These are phyloP conservation scores for Tupiocoris notatus DNA, from an alignment of 2,888 invertebrate genomes.

Conservation along the genomic window DNA sequence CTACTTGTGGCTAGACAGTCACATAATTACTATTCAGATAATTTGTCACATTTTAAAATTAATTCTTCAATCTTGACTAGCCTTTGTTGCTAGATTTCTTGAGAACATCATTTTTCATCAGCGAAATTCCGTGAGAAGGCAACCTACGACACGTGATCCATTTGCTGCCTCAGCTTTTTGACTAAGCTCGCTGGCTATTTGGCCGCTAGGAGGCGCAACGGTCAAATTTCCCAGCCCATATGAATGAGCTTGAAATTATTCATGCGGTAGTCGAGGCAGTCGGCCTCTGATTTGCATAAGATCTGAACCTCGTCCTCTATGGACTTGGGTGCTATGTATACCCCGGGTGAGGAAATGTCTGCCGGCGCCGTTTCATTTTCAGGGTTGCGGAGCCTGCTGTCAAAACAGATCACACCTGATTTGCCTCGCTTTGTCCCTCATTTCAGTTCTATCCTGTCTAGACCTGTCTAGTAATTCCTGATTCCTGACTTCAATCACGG, in stretches of 20 bases:
- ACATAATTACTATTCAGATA: too few relatives aligned
- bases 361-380: not conserved
- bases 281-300: slow-evolving; percentile 17
- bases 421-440: not conserved
- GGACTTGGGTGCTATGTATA: not conserved
- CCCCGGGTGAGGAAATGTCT: not conserved
- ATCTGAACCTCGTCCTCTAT: not conserved
- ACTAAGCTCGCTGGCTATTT: not conserved
- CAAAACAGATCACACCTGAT: not conserved
- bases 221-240: slow-evolving; percentile 9
- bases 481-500: not conserved
- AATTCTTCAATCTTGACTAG: too few relatives aligned
- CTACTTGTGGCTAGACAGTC: too few relatives aligned
- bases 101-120: too few relatives aligned
- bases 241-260: slow-evolving; percentile 28
- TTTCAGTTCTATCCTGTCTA: not conserved
- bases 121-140: too few relatives aligned
- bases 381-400: not conserved
- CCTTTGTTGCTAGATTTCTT: too few relatives aligned
- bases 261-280: slow-evolving; percentile 8
- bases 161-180: too few relatives aligned
- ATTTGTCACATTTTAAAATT: too few relatives aligned
- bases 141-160: too few relatives aligned
- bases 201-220: slow-evolving; percentile 2
- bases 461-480: not conserved